Evolutionary conservation across 2,797 vertebrate species (phyloP), one percentile per base, ranked within the genome.

Genomic region (Sebastes iracundus): DNA sequence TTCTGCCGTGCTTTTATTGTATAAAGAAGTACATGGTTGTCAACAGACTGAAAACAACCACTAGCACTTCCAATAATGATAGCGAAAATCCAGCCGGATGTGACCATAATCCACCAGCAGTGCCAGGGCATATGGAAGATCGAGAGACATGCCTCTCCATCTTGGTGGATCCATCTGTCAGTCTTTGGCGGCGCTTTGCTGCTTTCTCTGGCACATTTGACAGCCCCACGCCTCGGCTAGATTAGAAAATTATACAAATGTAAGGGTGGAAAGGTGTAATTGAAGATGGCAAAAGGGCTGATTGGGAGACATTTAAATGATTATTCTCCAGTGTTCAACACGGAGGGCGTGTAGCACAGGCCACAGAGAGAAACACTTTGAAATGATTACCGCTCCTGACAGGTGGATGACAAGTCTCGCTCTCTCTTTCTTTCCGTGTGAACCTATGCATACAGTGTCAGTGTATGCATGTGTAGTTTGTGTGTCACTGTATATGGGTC

Each of bases 241-340:
- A 98, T 96, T 96, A 97, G 97, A 98, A 98, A 99, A 99, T 98
- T 98, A 98, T 96, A 98, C 96, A 98, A 98, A 93, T 98, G 98
- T 96, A 96, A 95, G 97, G 96, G 96, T 97, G 96, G 96, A 98
- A 98, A 98, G 98, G 97, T 99, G 97, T 98, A 99, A 99, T 98
- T 98, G 97, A 99, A 97, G 97, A 98, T 97, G 96, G 97, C 96
- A 98, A 98, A 92, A 90, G 96, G 96, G 97, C 96, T 98, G 96
- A 98, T 98, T 97, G 96, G 97, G 96, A 97, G 97, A 97, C 97
- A 96, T 97, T 97, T 97, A 97, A 99, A 98, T 97, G 97, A 98
- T 97, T 96, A 96, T 97, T 97, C 97, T 97, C 95, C 96, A 96
- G 96, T 95, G 96, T 97, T 97, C 96, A 97, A 97, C 96, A 95